A percentile compares a stretch with the other conserved stretches of the same genome.
Conservation (phyloP, 2,113 vertebrate genomes). For the Callipepla squamata region DNA sequence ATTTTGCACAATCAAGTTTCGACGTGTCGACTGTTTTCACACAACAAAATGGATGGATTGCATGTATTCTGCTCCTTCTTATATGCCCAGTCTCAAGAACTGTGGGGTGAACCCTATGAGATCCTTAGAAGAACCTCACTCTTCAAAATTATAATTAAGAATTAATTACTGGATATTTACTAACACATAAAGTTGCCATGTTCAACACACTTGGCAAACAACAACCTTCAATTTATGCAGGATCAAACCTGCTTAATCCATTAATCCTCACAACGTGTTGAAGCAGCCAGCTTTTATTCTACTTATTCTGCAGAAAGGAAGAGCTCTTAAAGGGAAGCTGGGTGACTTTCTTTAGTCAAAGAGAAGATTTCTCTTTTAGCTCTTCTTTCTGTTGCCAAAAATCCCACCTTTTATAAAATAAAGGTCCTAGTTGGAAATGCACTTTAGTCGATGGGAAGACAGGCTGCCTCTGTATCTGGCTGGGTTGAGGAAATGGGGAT, state of each 20-base stretch:
- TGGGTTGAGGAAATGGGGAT: background rate
- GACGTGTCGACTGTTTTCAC: background rate
- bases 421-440: background rate
- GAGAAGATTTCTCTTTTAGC: background rate
- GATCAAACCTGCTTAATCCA: conserved; percentile 60
- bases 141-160: background rate
- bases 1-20: background rate
- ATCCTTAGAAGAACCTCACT: background rate
- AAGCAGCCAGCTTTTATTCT: background rate
- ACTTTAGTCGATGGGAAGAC: background rate
- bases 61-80: background rate
- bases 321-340: background rate
- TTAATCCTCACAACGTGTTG: conserved; percentile 30
- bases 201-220: background rate
- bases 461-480: background rate
- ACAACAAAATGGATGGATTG: background rate
- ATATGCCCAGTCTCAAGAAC: background rate
- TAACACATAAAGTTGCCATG: background rate
- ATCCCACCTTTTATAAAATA: background rate
- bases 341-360: background rate
- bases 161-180: background rate
- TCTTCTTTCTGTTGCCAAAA: background rate
- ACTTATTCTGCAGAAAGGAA: conserved; percentile 7
- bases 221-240: conserved; percentile 11
- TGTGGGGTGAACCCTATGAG: background rate